phyloP scores from a whole-genome alignment of 2,113 vertebrate genomes.

The Garra rufa region DNA sequence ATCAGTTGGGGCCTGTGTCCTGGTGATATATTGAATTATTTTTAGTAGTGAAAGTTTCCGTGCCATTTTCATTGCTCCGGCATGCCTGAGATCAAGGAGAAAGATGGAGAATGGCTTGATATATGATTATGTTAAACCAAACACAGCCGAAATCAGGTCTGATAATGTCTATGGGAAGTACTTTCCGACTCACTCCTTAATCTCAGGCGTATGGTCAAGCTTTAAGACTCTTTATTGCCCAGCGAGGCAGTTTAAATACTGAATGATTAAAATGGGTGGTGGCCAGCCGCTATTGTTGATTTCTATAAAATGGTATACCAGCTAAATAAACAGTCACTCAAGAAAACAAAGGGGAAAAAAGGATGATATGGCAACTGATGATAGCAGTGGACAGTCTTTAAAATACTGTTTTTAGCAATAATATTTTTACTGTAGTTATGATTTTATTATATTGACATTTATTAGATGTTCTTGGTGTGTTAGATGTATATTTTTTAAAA shows the following conservation, averaged over 20 bases:
- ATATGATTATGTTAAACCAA: constrained; percentile 50
- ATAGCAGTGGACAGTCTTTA: no score
- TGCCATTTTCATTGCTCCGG: constrained; percentile 47
- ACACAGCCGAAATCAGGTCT: constrained; percentile 51
- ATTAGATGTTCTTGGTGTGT: no score
- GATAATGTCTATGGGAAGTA: constrained; percentile 55
- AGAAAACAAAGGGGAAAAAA: not conserved
- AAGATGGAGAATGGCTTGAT: constrained; percentile 52
- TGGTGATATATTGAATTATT: constrained; percentile 58
- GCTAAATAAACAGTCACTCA: not conserved
- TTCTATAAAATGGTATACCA: not conserved
- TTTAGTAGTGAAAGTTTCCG: constrained; percentile 47
- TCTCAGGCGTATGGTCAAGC: not conserved
- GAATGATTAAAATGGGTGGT: constrained; percentile 35
- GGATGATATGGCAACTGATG: no score
- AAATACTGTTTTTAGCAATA: no score
- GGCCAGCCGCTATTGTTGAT: not conserved
- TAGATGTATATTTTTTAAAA: no score
- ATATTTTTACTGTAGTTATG: no score
- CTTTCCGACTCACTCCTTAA: constrained; percentile 45
- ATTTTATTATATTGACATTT: no score
- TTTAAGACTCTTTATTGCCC: constrained; percentile 26
- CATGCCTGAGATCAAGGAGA: constrained; percentile 46
- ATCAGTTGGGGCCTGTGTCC: constrained; percentile 49
- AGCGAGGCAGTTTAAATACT: constrained; percentile 18